Evolutionary conservation across 1,140 invertebrate species (phyloP).

Genomic region (Hyles euphorbiae): DNA sequence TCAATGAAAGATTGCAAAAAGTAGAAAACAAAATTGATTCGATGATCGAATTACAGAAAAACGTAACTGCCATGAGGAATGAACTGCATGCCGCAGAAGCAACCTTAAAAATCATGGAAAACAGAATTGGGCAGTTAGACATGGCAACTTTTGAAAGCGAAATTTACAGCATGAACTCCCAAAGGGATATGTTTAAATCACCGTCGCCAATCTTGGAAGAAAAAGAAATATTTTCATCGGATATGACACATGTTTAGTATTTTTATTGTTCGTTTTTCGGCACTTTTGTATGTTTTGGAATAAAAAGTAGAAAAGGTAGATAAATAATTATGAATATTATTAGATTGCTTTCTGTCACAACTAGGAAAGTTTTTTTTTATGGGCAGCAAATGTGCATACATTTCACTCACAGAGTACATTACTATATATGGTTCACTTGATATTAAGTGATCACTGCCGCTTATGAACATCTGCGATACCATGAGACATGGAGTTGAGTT

Average conservation of each 20-base stretch:
- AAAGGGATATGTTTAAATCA: conserved; percentile 23
- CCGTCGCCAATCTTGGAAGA: conserved; percentile 16
- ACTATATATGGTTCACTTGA: too few relatives aligned
- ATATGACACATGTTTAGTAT: conserved; percentile 5
- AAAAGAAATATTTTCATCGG: conserved; percentile 8
- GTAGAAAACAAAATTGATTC: conserved; percentile 48
- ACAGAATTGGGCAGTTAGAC: conserved; percentile 42
- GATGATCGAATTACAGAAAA: conserved; percentile 44
- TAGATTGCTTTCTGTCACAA: too few relatives aligned
- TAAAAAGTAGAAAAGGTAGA: too few relatives aligned
- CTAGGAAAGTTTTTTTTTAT: too few relatives aligned
- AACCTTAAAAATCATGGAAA: conserved; percentile 26
- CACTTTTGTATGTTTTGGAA: not conserved
- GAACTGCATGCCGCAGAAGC: conserved; percentile 36
- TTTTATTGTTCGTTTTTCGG: not conserved
- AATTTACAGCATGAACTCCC: conserved; percentile 26
- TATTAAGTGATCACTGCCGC: too few relatives aligned
- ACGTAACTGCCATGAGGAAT: conserved; percentile 31
- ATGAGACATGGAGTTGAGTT: too few relatives aligned
- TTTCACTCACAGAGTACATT: too few relatives aligned
- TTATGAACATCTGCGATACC: too few relatives aligned
- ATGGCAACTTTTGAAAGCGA: conserved; percentile 16
- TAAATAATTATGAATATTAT: too few relatives aligned
- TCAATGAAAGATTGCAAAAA: conserved; percentile 44
- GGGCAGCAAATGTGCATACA: too few relatives aligned